Evolutionary conservation across 2,113 vertebrate genomes (phyloP).

Genomic region (Herpetotheres cachinnans): DNA sequence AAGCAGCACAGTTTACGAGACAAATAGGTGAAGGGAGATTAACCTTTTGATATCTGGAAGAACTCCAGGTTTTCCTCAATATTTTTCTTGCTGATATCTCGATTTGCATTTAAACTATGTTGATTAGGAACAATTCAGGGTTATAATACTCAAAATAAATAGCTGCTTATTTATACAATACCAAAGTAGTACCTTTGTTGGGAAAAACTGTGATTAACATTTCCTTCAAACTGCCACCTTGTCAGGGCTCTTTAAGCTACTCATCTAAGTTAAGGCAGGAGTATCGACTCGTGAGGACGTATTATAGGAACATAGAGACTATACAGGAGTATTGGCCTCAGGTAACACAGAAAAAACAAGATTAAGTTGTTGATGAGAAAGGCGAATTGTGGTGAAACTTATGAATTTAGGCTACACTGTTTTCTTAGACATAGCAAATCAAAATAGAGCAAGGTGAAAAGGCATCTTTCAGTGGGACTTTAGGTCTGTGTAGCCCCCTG

Average conservation of each 20-base stretch:
- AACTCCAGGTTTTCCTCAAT: not conserved
- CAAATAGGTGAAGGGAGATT: not conserved
- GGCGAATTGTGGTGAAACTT: not conserved
- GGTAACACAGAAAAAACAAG: not conserved
- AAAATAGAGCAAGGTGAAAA: not conserved
- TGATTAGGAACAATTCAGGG: not conserved
- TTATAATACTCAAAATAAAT: not conserved
- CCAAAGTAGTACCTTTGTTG: not conserved
- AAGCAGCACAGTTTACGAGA: not conserved
- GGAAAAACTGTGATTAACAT: not conserved
- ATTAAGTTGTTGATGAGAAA: not conserved
- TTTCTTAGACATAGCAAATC: not conserved
- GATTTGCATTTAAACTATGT: not conserved
- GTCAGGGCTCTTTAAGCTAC: not conserved
- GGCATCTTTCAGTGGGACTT: not conserved
- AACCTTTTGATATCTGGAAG: not conserved
- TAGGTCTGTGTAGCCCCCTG: not conserved
- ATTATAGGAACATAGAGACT: not conserved
- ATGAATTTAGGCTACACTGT: not conserved
- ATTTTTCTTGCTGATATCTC: not conserved
- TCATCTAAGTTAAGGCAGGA: not conserved
- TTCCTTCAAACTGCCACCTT: not conserved
- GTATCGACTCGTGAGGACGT: accelerated
- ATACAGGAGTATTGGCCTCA: too few species aligned
- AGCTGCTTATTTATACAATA: not conserved